Conservation (phyloP, 2,888 invertebrate genomes). For the Elysia crispata region DNA sequence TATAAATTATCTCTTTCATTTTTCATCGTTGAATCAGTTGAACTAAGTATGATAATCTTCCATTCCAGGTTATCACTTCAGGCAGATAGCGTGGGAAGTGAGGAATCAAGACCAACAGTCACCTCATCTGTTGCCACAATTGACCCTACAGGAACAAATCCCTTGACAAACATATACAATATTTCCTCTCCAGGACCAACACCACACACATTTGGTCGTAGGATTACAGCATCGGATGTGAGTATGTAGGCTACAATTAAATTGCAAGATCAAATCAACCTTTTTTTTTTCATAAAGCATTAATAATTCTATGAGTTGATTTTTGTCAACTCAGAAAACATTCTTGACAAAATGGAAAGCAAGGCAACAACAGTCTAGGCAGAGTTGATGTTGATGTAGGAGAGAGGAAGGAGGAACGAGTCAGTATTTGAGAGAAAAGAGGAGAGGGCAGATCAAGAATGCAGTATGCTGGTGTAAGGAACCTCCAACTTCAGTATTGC, state of each 20-base stretch:
- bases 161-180: slow-evolving; percentile 32
- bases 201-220: neutral
- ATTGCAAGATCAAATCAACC: too few species aligned
- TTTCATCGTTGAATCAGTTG: too few species aligned
- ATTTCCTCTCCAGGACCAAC: neutral
- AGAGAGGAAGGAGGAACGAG: too few species aligned
- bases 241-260: neutral
- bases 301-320: too few species aligned
- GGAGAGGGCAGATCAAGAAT: too few species aligned
- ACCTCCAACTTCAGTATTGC: too few species aligned
- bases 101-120: slow-evolving; percentile 32
- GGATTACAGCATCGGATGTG: slow-evolving; percentile 13
- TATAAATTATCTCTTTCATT: too few species aligned
- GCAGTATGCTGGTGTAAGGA: too few species aligned
- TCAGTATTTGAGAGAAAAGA: too few species aligned
- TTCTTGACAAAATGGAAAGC: neutral
- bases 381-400: too few species aligned
- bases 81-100: slow-evolving; percentile 21
- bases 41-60: neutral
- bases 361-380: neutral
- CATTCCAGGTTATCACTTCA: slow-evolving; percentile 35
- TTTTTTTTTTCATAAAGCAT: too few species aligned
- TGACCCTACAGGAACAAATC: slow-evolving; percentile 30
- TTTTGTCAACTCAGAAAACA: neutral
- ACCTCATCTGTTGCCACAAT: slow-evolving; percentile 17